Percentiles rank a stretch among this genome's conserved stretches.
These are phyloP conservation scores for Perizoma flavofasciatum DNA, from an alignment of 2,888 invertebrate species.

Conservation along the genomic window DNA sequence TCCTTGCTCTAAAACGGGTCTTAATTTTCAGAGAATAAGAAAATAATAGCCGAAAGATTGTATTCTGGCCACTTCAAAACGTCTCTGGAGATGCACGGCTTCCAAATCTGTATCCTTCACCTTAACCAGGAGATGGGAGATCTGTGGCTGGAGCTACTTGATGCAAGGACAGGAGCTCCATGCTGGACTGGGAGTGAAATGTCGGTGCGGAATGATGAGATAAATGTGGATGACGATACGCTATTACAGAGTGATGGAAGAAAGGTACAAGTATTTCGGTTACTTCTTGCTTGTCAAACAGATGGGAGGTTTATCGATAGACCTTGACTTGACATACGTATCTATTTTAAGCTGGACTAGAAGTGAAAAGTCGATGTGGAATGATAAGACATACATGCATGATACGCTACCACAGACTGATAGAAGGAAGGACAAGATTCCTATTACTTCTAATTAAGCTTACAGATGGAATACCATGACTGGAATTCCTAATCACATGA, in stretches of 20 bases:
- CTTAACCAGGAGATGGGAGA: conserved; percentile 69
- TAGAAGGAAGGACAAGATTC: conserved; percentile 49
- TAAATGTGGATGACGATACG: conserved; percentile 59
- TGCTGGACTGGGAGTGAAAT: conserved; percentile 82
- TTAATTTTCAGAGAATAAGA: conserved; percentile 59
- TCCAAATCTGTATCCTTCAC: conserved; percentile 88
- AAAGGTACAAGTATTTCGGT: conserved; percentile 49
- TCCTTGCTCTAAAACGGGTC: no score
- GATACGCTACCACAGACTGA: conserved; percentile 54
- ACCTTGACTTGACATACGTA: no score
- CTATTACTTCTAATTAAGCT: neutral
- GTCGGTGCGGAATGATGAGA: conserved; percentile 59
- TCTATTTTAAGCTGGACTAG: conserved; percentile 77
- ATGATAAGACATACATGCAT: conserved; percentile 58
- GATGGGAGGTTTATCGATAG: neutral
- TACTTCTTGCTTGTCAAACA: neutral
- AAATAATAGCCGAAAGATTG: conserved; percentile 78
- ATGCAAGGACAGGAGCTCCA: conserved; percentile 82
- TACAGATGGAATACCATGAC: neutral
- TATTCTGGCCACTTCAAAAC: conserved; percentile 86
- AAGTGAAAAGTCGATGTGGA: conserved; percentile 56
- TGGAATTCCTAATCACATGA: no score
- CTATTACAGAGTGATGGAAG: conserved; percentile 51
- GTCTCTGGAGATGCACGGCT: conserved; percentile 90
- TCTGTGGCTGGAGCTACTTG: conserved; percentile 82